phyloP scores from a whole-genome alignment of 2,888 invertebrate species.

The Noctuana brunneofusca region DNA sequence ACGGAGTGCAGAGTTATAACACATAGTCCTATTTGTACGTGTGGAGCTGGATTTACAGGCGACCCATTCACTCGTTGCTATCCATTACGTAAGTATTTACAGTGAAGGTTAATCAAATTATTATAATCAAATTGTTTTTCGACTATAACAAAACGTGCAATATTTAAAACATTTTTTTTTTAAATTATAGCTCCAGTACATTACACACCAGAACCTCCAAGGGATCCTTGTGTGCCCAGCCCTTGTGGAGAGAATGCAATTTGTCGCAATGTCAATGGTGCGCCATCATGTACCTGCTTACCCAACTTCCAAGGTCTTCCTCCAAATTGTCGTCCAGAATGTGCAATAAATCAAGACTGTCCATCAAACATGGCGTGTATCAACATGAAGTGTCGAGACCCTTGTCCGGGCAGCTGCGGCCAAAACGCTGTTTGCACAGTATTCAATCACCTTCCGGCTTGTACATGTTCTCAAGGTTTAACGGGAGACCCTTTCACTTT shows the following conservation, averaged over 20 bases:
- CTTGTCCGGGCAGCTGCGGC: slow-evolving; percentile 89
- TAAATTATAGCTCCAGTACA: slow-evolving; percentile 54
- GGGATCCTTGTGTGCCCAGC: slow-evolving; percentile 86
- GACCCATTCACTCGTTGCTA: slow-evolving; percentile 88
- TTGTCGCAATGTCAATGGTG: slow-evolving; percentile 83
- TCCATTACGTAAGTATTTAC: slow-evolving; percentile 68
- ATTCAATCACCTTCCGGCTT: slow-evolving; percentile 87
- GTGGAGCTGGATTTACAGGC: slow-evolving; percentile 83
- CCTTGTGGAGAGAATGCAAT: slow-evolving; percentile 87
- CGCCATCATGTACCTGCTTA: slow-evolving; percentile 86
- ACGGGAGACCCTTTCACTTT: slow-evolving; percentile 90
- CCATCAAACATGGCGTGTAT: slow-evolving; percentile 87
- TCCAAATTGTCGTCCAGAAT: slow-evolving; percentile 89
- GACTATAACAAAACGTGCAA: not conserved
- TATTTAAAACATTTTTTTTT: slow-evolving; percentile 12
- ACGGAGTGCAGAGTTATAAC: slow-evolving; percentile 88
- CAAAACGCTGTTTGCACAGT: slow-evolving; percentile 84
- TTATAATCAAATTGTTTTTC: not conserved
- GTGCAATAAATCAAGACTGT: slow-evolving; percentile 88
- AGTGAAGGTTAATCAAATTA: not conserved
- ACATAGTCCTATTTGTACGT: slow-evolving; percentile 91
- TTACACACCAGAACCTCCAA: slow-evolving; percentile 59
- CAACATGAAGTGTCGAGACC: slow-evolving; percentile 88
- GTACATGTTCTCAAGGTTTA: slow-evolving; percentile 86
- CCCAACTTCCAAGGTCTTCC: slow-evolving; percentile 86